Percentiles rank a stretch among this genome's conserved stretches.
These are phyloP conservation scores for Hedya salicella DNA, from an alignment of 2,888 invertebrate genomes.

Conservation along the genomic window DNA sequence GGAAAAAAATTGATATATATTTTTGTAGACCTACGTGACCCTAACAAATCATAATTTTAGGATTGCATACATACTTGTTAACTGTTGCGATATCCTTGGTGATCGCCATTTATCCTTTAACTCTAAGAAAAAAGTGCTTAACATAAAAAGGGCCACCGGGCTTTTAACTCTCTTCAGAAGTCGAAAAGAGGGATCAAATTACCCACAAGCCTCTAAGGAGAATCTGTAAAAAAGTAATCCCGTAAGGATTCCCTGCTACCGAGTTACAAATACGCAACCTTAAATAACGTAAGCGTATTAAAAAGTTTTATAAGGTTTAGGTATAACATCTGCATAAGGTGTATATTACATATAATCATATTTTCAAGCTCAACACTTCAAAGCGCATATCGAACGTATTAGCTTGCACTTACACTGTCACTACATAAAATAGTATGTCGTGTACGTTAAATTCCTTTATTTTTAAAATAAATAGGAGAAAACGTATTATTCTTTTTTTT, in stretches of 20 bases:
- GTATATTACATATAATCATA: too few species aligned
- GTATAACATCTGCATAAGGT: too few species aligned
- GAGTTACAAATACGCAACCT: conserved; percentile 7
- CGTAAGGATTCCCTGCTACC: conserved; percentile 14
- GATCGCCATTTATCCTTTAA: not conserved
- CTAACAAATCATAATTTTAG: too few species aligned
- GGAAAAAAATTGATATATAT: too few species aligned
- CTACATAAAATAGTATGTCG: too few species aligned
- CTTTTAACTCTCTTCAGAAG: not conserved
- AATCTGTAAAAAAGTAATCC: conserved; percentile 4
- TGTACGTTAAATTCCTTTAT: not conserved
- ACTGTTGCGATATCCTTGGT: not conserved
- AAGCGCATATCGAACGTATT: too few species aligned
- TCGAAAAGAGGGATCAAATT: conserved; percentile 10
- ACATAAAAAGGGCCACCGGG: not conserved
- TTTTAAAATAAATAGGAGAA: not conserved
- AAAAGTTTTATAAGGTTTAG: not conserved
- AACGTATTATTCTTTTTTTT: not conserved
- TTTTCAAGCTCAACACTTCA: not conserved
- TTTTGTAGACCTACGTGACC: too few species aligned
- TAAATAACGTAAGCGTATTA: conserved; percentile 2
- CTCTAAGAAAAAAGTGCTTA: not conserved
- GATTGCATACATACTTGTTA: too few species aligned
- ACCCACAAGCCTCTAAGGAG: not conserved
- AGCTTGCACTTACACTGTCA: too few species aligned